Base-by-base conservation (phyloP, 2,797 vertebrate species). In the Dermochelys coriacea region DNA sequence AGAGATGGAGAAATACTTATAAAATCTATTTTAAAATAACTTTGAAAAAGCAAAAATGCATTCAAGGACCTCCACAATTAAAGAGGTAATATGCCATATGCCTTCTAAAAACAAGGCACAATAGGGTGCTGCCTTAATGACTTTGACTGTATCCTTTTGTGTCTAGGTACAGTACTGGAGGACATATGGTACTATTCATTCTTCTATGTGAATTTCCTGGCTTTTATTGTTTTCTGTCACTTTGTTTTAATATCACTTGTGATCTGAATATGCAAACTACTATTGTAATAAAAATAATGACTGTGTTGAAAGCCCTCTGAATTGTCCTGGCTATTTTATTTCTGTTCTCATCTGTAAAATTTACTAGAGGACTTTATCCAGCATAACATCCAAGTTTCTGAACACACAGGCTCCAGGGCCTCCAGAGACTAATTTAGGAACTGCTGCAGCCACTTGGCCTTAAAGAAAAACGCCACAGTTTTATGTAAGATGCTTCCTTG, bases 81-180 rank as follows among this genome's bases (percentile, higher is more conserved):
- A 61, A 87, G 71, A 82, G 41, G 59, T 85, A 86, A 91, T 90
- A 94, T 29, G 59, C 84, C 92, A 95, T 96, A 95, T 93, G 93
- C 64, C 86, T 34, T 85, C 91, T 50, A 61, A 82, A 95, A 93
- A 77, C 2, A 41, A 15, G 64, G 87, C 89, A 85, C 90, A 80
- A 88, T 59, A 94, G 84, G 93, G 83, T 47, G n/a, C 57, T 61
- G 21, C 31, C 25, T 79, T 93, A 93, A 93, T 85, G 81, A 51
- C 49, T 94, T 91, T 82, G 68, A 90, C 79, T 77, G 50, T 5
- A 84, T 71, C 68, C 93, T 85, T 6, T 59, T 85, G 94, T 68
- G 52, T 87, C 37, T 83, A 86, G 79, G 93, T 95, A 89, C 12
- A 55, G 77, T 96, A 84, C 19, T 79, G 10, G 61, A 96, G 93